Evolutionary conservation across 2,113 vertebrate species (phyloP), one percentile per base, ranked within the genome.

Genomic region (Uropsilus gracilis): DNA sequence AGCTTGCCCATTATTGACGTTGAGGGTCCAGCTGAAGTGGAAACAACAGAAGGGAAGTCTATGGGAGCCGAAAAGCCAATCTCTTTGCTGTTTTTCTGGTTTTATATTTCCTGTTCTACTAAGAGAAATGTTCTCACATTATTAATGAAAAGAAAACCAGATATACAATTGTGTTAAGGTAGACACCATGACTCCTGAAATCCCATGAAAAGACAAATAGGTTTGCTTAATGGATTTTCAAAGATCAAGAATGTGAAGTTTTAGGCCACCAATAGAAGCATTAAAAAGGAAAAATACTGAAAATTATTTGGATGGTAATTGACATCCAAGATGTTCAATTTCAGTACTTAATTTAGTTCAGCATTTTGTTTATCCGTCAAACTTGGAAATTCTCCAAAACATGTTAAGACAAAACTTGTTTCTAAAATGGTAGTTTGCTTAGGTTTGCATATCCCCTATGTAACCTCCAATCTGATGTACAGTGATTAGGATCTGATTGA

Each of bases 401-500:
- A 83, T 86, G 61, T 86, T 39, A 89, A 96, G 39, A 96, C 72
- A 95, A 97, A 96, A 96, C 66, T 55, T 94, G 37, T 32, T 81
- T 80, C 93, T 94, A 95, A 97, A 97, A 97, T 95, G 95, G 90
- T 48, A 71, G 91, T 89, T 91, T 96, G 96, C 95, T 96, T 96
- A 91, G 32, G 17, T 94, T 50, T 42, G 71, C 95, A 87, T 30
- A 87, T 81, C 96, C 94, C 93, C 95, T 63, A 95, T 48, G 89
- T 97, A 94, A 96, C 91, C 90, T 97, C 84, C 80, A 73, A 89
- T 84, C 28, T 63, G 53, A 94, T 72, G 83, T 64, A 57, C 30
- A 69, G 53, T 66, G 42, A 61, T 95, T n/a, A n/a, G n/a, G n/a
- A 46, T 89, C 59, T 88, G 59, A 77, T 6, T 72, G 90, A 53